Base-by-base conservation (phyloP, 2,888 invertebrate genomes). In the Macrophya alboannulata region DNA sequence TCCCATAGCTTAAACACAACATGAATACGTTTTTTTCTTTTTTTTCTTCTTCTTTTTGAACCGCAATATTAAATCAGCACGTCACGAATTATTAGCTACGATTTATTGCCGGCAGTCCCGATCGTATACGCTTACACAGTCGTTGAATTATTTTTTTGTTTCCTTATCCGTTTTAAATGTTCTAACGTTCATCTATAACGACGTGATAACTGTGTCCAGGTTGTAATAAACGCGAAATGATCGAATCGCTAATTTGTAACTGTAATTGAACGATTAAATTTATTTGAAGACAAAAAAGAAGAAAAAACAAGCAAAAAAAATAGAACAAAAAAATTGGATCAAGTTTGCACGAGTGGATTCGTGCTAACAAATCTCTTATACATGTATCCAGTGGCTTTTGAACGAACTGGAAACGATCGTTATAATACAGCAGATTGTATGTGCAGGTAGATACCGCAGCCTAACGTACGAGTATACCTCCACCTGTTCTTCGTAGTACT, bases 401-500 rank as follows among this genome's bases (percentile, higher is more conserved):
- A 51, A n/a, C 17, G 17, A 55, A 77, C 31, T 31, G 31, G 3
- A 31, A 31, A 31, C 6, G 71, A 43, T 77, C 25, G 55, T 48
- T 55, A n/a, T 9, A 25, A 43, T 31, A 17, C 15, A 25, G 79
- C 51, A 62, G 62, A 55, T 77, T 37, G 55, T 31, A 51, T 12
- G 55, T 25, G 51, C 71, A 31, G 37, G 77, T 51, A 55, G n/a
- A 72, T 72, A 72, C 40, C 25, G 12, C 21, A 40, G 51, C 8
- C 12, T 40, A 10, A 77, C 31, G 17, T 48, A 21, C 45, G 25
- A 15, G 81, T 81, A 43, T 62, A 59, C 79, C 1, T 81, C 59
- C 81, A 81, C 81, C 81, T 81, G 81, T 62, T 62, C 59, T 81
- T 81, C 55, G 79, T 59, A 37, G 51, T 55, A 55, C 37, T 59